Base-by-base conservation (phyloP, 2,113 vertebrate genomes). In the Muntiacus muntjak region DNA sequence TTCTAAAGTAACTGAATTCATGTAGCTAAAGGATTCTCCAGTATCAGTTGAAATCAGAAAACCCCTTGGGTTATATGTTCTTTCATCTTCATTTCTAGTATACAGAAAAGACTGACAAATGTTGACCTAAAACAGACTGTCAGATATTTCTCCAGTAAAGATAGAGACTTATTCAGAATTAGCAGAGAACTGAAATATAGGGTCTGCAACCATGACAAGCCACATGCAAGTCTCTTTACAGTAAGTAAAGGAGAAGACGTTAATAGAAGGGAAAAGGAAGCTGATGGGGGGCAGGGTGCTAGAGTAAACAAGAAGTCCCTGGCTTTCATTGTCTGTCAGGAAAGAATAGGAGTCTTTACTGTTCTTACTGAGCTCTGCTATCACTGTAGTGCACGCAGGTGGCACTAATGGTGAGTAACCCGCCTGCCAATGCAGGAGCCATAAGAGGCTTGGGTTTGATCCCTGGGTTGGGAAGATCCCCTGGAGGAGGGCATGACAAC, bases 221-320 rank as follows among this genome's bases (percentile, higher is more conserved):
- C 11, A 12, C 30, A 21, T 52, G 1, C 3, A 82, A 52, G 17
- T n/a, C 30, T 52, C 30, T 82, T 33, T 50, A 82, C 30, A 54
- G 28, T 21, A 82, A 82, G 19, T 12, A 23, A n/a, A 82, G 45
- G 30, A 81, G 30, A n/a, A 82, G 28, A 81, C 10, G 6, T 21
- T 7, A 23, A 52, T 52, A 82, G 30, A 54, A n/a, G 30, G 26
- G 30, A 52, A 54, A 52, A 52, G 17, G 17, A 82, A 40, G 67
- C 19, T n/a, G 30, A 52, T 52, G 5, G 30, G 10, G 3, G 47
- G 10, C 0, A 40, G 10, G 1, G 11, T 21, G 30, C 6, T 33
- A 50, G 28, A 23, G 47, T 82, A 52, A n/a, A 82, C 79, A 54
- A 52, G 30, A 52, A 54, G 19, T 82, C 30, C 11, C 33, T 14